Conservation (phyloP, 1,140 invertebrate species). For the Hestina assimilis region DNA sequence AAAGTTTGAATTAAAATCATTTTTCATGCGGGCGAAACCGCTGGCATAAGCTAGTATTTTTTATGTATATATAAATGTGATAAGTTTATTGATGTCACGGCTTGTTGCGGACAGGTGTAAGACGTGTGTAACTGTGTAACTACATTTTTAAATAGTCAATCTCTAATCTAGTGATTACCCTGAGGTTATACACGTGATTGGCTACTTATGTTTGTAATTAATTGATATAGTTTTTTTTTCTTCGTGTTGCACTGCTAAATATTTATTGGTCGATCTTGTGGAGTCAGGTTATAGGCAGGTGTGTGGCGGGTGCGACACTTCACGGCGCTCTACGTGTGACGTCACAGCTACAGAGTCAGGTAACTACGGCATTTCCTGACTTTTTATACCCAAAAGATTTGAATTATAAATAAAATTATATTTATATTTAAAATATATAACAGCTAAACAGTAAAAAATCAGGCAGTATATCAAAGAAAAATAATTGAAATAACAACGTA, state of each 20-base stretch:
- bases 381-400: not conserved
- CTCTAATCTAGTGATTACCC: not conserved
- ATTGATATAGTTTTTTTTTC: not conserved
- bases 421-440: not conserved
- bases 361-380: not conserved
- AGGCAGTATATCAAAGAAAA: no score
- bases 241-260: constrained; percentile 29
- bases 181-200: not conserved
- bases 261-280: constrained; percentile 25
- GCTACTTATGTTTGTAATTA: not conserved
- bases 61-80: no score
- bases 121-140: constrained; percentile 5
- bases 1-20: no score
- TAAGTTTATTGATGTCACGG: not conserved
- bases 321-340: constrained; percentile 24
- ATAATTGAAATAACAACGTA: no score
- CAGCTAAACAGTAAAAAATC: no score
- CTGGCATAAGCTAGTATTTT: no score
- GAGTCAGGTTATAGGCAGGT: constrained; percentile 44
- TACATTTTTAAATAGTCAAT: not conserved
- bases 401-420: not conserved
- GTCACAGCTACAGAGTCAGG: constrained; percentile 20
- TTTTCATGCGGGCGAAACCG: no score
- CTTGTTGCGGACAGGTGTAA: constrained; percentile 10
- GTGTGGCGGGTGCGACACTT: constrained; percentile 32